Percentiles rank a stretch among this genome's conserved stretches.
These are phyloP conservation scores for Samia ricini DNA, from an alignment of 1,140 invertebrate genomes.

Conservation along the genomic window DNA sequence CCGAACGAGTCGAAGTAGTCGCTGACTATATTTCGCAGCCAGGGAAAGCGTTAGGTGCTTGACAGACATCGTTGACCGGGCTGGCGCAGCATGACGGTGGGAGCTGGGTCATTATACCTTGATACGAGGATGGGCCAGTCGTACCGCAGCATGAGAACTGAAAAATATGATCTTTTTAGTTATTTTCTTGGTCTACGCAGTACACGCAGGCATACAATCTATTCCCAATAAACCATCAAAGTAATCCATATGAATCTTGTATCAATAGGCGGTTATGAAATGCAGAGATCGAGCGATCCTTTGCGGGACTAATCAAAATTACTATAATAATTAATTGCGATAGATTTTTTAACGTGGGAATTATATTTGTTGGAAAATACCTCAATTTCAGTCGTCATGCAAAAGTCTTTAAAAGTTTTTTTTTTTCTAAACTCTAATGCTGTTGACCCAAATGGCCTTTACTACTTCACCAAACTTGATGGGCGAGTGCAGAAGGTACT, in stretches of 20 bases:
- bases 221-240: neutral
- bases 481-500: no score
- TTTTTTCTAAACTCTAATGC: no score
- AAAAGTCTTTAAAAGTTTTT: no score
- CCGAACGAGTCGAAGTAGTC: constrained; percentile 35
- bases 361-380: no score
- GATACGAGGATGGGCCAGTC: constrained; percentile 31
- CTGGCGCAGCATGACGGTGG: constrained; percentile 39
- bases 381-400: no score
- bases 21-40: constrained; percentile 33
- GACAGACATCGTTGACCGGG: constrained; percentile 18
- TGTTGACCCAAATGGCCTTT: no score
- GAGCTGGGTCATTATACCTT: constrained; percentile 11
- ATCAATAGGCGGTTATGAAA: neutral
- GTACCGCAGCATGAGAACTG: constrained; percentile 50
- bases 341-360: no score
- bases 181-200: neutral
- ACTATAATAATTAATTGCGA: no score
- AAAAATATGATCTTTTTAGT: neutral
- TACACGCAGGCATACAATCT: neutral
- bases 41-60: constrained; percentile 14
- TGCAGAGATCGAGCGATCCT: neutral
- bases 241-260: neutral
- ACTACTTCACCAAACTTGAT: no score
- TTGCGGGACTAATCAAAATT: no score